A percentile compares a stretch with the other conserved stretches of the same genome.
phyloP scores from a whole-genome alignment of 1,140 invertebrate genomes.

The Augochlora pura region DNA sequence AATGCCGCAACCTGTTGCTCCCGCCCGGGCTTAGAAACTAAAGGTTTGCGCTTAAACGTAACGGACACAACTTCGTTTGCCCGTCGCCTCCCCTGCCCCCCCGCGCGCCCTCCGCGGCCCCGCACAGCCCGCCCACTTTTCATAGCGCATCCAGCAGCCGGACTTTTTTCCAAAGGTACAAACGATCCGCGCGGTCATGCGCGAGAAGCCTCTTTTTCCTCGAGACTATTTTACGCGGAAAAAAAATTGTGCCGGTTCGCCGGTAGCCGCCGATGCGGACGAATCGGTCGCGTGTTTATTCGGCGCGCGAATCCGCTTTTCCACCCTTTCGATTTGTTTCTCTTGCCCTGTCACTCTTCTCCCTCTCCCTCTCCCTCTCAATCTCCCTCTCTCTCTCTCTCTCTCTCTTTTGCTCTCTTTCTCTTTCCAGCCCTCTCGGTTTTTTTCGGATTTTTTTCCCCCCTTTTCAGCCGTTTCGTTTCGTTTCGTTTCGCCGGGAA shows the following conservation, averaged over 20 bases:
- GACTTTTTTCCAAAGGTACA: conserved; percentile 20
- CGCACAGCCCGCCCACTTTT: conserved; percentile 10
- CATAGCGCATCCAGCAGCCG: conserved; percentile 27
- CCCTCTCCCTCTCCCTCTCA: background rate
- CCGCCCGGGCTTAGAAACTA: conserved; percentile 63
- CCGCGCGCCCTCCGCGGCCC: too few species aligned
- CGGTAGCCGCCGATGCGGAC: background rate
- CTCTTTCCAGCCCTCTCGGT: background rate
- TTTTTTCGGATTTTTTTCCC: background rate
- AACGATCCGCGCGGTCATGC: conserved; percentile 28
- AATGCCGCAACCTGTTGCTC: conserved; percentile 67
- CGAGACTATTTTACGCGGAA: conserved; percentile 5
- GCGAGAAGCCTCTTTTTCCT: background rate
- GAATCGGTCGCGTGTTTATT: background rate
- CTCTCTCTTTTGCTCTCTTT: background rate
- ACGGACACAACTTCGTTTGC: conserved; percentile 57
- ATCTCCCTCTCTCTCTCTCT: too few species aligned
- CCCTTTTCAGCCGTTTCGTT: background rate
- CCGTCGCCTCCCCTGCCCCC: background rate
- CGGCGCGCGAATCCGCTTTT: background rate
- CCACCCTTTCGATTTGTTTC: background rate
- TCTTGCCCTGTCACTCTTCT: background rate
- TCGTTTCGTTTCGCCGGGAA: background rate
- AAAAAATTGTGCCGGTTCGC: conserved; percentile 25
- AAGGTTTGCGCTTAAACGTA: conserved; percentile 65